Base-by-base conservation (phyloP, 53 echinoderm and acorn worm genomes). In the Mesocentrotus franciscanus region DNA sequence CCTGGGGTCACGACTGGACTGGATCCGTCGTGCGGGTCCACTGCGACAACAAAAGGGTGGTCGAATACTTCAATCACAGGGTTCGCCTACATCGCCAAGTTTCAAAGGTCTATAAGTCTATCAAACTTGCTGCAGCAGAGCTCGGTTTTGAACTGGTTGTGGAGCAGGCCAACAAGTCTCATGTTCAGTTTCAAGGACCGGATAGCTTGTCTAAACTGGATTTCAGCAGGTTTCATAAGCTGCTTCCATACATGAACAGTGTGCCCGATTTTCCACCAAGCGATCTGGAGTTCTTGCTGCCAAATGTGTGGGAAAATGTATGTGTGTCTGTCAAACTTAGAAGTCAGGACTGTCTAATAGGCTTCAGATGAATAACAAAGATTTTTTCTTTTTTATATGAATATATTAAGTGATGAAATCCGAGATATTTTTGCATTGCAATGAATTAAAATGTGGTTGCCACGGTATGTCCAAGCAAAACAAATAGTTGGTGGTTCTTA, bases 151-250 rank as follows among this genome's bases (percentile, higher is more conserved):
- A 94, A 20, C 56, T 94, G 70, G 68, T 70, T 14, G 26, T 94
- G 56, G 87, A 64, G 61, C 95, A 94, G 57, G 95, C 95, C 35
- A 66, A 94, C 85, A 94, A 94, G 87, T 61, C 14, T 66, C 32
- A 55, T 15, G 24, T 94, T 68, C 62, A 66, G 89, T 94, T 94
- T 61, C 95, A 94, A 70, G 95, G 85, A 34, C 24, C 95, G 15
- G 95, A 94, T 56, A 94, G 95, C n/a, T 64, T 94, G 49, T 94
- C 95, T 2, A 85, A 55, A 55, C 66, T 94, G n/a, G 95, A 94
- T 39, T 85, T 94, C 32, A 22, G 27, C 12, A 61, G 95, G 55
- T 94, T 94, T 68, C 39, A 68, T 4, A 94, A 94, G 56, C 66
- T 94, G 62, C 85, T 94, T 49, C 95, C 95, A 17, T 4, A 85